Evolutionary conservation across 2,113 vertebrate species (phyloP).

Genomic region (Amphiprion ocellaris): DNA sequence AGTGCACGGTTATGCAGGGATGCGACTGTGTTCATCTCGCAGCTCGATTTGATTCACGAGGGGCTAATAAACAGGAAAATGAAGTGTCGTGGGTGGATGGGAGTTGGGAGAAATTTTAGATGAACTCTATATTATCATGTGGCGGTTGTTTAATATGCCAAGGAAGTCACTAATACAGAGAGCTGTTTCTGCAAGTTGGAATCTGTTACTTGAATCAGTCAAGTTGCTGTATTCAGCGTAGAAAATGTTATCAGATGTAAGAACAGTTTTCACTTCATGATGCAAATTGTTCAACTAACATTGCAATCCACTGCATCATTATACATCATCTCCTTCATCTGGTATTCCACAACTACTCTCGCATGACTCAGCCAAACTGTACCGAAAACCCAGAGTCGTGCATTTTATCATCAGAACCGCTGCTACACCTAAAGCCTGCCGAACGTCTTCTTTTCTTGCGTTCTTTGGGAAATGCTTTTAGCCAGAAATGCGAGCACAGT

Average conservation of each 20-base stretch:
- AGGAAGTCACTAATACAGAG: neutral
- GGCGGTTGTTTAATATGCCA: slow-evolving; percentile 4
- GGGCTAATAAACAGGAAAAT: slow-evolving; percentile 3
- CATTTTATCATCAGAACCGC: slow-evolving; percentile 31
- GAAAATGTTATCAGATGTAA: neutral
- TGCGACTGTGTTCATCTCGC: neutral
- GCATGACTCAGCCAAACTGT: slow-evolving; percentile 33
- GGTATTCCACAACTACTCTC: neutral
- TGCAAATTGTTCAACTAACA: slow-evolving; percentile 10
- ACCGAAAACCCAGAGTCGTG: slow-evolving; percentile 5
- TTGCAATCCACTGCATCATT: neutral
- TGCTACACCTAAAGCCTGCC: slow-evolving; percentile 22
- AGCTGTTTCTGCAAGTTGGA: neutral
- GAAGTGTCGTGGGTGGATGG: neutral
- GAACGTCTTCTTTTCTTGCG: slow-evolving; percentile 22
- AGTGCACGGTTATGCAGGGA: neutral
- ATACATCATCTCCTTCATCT: slow-evolving; percentile 16
- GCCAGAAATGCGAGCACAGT: slow-evolving; percentile 43
- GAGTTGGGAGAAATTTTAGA: neutral
- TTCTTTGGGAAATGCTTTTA: slow-evolving; percentile 44
- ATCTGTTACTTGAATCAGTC: neutral
- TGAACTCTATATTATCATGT: neutral
- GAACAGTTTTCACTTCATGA: neutral
- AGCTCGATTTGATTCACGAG: neutral
- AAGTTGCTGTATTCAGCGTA: no score